Conservation (phyloP, 2,888 invertebrate genomes). For the Callyntrura guangdongensis region DNA sequence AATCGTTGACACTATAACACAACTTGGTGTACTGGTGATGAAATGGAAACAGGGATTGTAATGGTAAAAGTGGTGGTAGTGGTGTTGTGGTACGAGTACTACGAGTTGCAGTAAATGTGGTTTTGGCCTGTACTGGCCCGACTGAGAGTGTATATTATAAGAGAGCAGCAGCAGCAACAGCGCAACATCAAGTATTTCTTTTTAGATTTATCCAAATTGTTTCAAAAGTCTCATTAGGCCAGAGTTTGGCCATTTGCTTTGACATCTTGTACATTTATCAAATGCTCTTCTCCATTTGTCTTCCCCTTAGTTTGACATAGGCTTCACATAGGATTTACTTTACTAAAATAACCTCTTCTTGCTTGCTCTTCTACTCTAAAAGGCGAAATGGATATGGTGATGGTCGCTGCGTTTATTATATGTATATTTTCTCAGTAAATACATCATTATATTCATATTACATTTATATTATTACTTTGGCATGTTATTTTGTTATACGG, state of each 20-base stretch:
- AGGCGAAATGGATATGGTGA: constrained; percentile 25
- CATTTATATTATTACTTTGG: constrained; percentile 25
- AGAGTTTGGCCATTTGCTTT: constrained; percentile 84
- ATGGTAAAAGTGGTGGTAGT: constrained; percentile 19
- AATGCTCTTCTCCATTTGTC: constrained; percentile 84
- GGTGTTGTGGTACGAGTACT: background rate
- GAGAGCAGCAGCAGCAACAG: constrained; percentile 21
- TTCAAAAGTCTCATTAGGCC: constrained; percentile 84
- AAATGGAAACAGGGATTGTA: constrained; percentile 65
- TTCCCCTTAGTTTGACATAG: constrained; percentile 81
- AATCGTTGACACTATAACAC: constrained; percentile 68
- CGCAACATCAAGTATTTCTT: constrained; percentile 64
- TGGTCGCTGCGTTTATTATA: background rate
- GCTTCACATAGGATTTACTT: constrained; percentile 79
- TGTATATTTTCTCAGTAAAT: constrained; percentile 25
- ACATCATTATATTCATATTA: constrained; percentile 27
- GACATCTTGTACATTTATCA: constrained; percentile 84
- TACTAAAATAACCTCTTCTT: constrained; percentile 34
- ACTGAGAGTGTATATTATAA: background rate
- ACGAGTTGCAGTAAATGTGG: constrained; percentile 2
- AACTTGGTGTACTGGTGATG: constrained; percentile 28
- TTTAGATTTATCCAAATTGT: constrained; percentile 83
- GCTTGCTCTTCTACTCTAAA: background rate
- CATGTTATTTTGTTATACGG: background rate
- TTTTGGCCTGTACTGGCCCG: constrained; percentile 35